Percentiles rank a stretch among this genome's conserved stretches.
phyloP scores from a whole-genome alignment of 2,797 vertebrate species.

The Ptychadena robeensis region DNA sequence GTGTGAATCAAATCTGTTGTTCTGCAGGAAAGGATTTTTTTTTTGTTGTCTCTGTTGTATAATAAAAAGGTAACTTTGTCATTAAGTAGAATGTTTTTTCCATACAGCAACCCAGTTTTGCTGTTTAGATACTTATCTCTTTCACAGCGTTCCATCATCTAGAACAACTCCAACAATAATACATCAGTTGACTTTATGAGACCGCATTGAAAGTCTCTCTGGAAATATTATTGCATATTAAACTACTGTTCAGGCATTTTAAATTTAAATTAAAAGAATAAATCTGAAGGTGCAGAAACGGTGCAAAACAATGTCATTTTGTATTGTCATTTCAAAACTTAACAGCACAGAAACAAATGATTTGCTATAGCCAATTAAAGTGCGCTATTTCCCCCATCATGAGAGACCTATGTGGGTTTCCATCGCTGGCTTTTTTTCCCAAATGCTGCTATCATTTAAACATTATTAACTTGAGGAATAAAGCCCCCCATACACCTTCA shows the following conservation, averaged over 20 bases:
- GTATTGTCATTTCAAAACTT: background rate
- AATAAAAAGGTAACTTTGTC: background rate
- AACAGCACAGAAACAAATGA: background rate
- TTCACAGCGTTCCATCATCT: conserved; percentile 1
- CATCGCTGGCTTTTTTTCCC: background rate
- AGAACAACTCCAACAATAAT: conserved; percentile 11
- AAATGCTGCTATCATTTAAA: background rate
- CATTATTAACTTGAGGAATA: too few relatives aligned
- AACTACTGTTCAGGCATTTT: conserved; percentile 29
- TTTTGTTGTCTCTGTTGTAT: background rate
- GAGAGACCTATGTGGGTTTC: background rate
- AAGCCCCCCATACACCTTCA: too few relatives aligned
- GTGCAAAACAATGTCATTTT: conserved; percentile 6
- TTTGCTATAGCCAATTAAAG: background rate
- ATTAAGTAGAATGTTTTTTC: conserved; percentile 6
- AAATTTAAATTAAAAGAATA: conserved; percentile 54
- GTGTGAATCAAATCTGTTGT: background rate
- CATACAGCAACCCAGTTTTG: background rate
- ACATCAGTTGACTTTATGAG: conserved; percentile 26
- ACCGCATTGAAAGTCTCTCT: background rate
- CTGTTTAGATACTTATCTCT: background rate
- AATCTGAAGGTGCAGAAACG: conserved; percentile 5
- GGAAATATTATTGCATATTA: conserved; percentile 42
- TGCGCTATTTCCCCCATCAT: background rate
- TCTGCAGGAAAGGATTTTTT: background rate